Conservation (phyloP, 2,797 vertebrate species). For the Macropodus opercularis region DNA sequence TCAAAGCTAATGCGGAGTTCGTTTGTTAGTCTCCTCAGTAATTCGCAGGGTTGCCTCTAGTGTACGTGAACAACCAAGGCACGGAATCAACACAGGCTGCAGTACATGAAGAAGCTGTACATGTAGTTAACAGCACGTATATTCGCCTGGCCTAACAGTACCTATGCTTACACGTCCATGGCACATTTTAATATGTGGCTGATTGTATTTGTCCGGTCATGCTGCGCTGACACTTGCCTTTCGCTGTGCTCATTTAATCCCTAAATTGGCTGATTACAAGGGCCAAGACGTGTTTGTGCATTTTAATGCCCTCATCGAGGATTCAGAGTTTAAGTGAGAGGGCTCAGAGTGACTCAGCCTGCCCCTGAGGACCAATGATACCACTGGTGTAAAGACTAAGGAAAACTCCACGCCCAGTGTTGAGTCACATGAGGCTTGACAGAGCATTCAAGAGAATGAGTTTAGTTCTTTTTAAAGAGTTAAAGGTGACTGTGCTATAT, state of each 20-base stretch:
- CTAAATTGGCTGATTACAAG: constrained; percentile 52
- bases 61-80: too few relatives aligned
- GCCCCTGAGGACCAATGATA: constrained; percentile 42
- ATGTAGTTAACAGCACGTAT: too few relatives aligned
- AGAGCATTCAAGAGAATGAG: constrained; percentile 9
- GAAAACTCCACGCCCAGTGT: background rate
- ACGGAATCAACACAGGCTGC: too few relatives aligned
- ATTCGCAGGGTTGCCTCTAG: too few relatives aligned
- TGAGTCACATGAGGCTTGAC: background rate
- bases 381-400: background rate
- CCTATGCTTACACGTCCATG: background rate
- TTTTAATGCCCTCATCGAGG: constrained; percentile 27
- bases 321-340: background rate
- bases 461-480: too few relatives aligned
- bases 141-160: too few relatives aligned
- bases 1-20: too few relatives aligned
- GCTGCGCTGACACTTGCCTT: constrained; percentile 40
- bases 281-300: constrained; percentile 23
- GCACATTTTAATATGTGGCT: constrained; percentile 25
- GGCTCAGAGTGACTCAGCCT: constrained; percentile 16
- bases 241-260: constrained; percentile 47
- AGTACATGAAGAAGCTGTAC: too few relatives aligned
- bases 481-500: background rate
- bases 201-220: constrained; percentile 60
- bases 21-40: too few relatives aligned